Conservation (phyloP, 2,888 invertebrate species). For the Caenorhabditis becei region DNA sequence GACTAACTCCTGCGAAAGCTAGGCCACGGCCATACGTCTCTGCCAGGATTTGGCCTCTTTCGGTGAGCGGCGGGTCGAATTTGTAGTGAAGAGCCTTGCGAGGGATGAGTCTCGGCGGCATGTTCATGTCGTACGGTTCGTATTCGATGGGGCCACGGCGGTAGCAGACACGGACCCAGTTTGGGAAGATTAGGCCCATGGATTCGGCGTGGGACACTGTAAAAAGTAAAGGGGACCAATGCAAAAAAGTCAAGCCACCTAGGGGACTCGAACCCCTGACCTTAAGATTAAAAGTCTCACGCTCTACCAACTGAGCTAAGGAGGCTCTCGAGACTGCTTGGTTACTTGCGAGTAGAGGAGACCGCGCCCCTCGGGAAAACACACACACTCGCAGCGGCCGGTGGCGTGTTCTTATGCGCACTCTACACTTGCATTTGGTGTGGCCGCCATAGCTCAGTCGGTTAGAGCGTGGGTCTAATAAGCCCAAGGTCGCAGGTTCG, state of each 20-base stretch:
- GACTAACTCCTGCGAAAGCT: slow-evolving; percentile 7
- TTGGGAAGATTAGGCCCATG: slow-evolving; percentile 52
- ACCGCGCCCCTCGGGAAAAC: background rate
- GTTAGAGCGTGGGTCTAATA: slow-evolving; percentile 81
- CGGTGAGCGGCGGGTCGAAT: slow-evolving; percentile 60
- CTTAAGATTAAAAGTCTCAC: slow-evolving; percentile 77
- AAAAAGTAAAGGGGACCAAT: slow-evolving; percentile 9
- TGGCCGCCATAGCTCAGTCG: slow-evolving; percentile 80
- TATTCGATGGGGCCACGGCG: slow-evolving; percentile 50
- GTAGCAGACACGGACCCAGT: slow-evolving; percentile 58
- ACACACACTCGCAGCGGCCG: background rate
- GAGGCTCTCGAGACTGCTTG: slow-evolving; percentile 24
- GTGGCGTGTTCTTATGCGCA: background rate
- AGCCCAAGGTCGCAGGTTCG: slow-evolving; percentile 77
- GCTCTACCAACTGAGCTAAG: slow-evolving; percentile 78
- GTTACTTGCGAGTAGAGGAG: background rate
- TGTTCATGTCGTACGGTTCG: slow-evolving; percentile 63
- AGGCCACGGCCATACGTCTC: slow-evolving; percentile 60
- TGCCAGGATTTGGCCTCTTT: slow-evolving; percentile 59
- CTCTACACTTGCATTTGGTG: slow-evolving; percentile 59
- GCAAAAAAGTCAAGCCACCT: slow-evolving; percentile 64
- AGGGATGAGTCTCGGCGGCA: slow-evolving; percentile 49
- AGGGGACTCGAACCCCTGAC: slow-evolving; percentile 74
- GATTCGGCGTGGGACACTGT: slow-evolving; percentile 58
- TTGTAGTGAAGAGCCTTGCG: slow-evolving; percentile 45